Conservation (phyloP, 2,888 invertebrate genomes). For the Plagodis dolabraria region DNA sequence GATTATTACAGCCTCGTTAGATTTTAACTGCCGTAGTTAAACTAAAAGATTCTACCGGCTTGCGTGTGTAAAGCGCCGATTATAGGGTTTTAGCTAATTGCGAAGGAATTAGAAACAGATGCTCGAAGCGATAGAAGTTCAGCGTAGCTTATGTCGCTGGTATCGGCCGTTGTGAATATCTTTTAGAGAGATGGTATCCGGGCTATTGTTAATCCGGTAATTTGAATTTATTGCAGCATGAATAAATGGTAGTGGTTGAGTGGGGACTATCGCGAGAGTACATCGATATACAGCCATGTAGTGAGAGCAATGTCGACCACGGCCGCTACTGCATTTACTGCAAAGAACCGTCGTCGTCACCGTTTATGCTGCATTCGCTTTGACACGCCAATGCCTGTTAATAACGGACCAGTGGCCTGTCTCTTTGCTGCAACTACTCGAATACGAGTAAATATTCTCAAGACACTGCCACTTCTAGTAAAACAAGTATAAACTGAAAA, state of each 20-base stretch:
- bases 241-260: slow-evolving; percentile 75
- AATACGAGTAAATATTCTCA: slow-evolving; percentile 9
- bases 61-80: slow-evolving; percentile 18
- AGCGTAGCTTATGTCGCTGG: slow-evolving; percentile 54
- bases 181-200: slow-evolving; percentile 74
- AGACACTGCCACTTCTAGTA: slow-evolving; percentile 17
- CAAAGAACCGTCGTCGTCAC: slow-evolving; percentile 29
- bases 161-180: slow-evolving; percentile 62
- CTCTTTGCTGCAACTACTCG: slow-evolving; percentile 10
- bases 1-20: slow-evolving; percentile 54
- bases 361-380: slow-evolving; percentile 40
- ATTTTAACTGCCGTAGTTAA: slow-evolving; percentile 55
- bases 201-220: slow-evolving; percentile 84
- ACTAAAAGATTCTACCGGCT: slow-evolving; percentile 45
- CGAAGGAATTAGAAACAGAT: slow-evolving; percentile 18
- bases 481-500: slow-evolving; percentile 23
- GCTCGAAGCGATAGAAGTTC: slow-evolving; percentile 22
- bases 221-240: slow-evolving; percentile 85
- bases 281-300: slow-evolving; percentile 69
- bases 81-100: slow-evolving; percentile 28
- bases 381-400: slow-evolving; percentile 53
- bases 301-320: slow-evolving; percentile 47
- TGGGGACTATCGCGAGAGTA: slow-evolving; percentile 70
- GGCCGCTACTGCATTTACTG: slow-evolving; percentile 37
- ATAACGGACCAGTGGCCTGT: slow-evolving; percentile 36